A percentile compares a stretch with the other conserved stretches of the same genome.
These are phyloP conservation scores for Chamaetylas fuelleborni DNA, from an alignment of 2,113 vertebrate genomes.

Conservation along the genomic window DNA sequence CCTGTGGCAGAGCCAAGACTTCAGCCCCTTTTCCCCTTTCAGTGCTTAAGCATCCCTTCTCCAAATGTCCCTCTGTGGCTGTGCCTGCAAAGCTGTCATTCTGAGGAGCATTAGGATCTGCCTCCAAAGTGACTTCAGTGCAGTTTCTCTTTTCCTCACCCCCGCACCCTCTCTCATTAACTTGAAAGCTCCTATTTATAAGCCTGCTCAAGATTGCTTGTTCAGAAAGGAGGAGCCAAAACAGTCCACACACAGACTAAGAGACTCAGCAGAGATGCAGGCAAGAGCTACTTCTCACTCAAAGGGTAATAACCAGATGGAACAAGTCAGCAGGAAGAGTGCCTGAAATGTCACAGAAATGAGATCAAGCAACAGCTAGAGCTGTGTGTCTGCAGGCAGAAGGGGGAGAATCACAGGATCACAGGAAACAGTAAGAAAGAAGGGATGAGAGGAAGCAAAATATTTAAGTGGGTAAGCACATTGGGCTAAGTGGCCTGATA, in stretches of 20 bases:
- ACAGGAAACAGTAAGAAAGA: neutral
- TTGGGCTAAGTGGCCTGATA: neutral
- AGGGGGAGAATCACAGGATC: slow-evolving; percentile 27
- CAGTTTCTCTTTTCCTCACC: slow-evolving; percentile 32
- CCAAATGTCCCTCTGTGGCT: neutral
- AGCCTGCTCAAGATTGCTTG: slow-evolving; percentile 46
- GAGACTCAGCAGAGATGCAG: slow-evolving; percentile 47
- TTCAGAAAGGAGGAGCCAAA: slow-evolving; percentile 38
- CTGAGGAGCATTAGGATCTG: slow-evolving; percentile 1
- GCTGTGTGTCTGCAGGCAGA: slow-evolving; percentile 46
- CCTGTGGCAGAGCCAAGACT: neutral
- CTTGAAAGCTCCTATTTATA: slow-evolving; percentile 65
- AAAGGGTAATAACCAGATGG: slow-evolving; percentile 68
- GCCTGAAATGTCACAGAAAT: slow-evolving; percentile 67
- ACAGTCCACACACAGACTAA: neutral
- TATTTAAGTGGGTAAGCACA: neutral
- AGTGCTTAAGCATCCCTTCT: neutral
- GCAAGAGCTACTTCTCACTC: slow-evolving; percentile 51
- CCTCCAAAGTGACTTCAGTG: slow-evolving; percentile 14
- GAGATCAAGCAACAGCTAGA: slow-evolving; percentile 63
- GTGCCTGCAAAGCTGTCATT: neutral
- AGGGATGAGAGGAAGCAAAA: neutral
- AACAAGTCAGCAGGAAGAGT: slow-evolving; percentile 64
- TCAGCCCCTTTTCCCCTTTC: neutral
- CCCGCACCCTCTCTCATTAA: slow-evolving; percentile 55